These are phyloP conservation scores for Margarornis squamiger DNA, from an alignment of 2,797 vertebrate genomes.

Conservation along the genomic window DNA sequence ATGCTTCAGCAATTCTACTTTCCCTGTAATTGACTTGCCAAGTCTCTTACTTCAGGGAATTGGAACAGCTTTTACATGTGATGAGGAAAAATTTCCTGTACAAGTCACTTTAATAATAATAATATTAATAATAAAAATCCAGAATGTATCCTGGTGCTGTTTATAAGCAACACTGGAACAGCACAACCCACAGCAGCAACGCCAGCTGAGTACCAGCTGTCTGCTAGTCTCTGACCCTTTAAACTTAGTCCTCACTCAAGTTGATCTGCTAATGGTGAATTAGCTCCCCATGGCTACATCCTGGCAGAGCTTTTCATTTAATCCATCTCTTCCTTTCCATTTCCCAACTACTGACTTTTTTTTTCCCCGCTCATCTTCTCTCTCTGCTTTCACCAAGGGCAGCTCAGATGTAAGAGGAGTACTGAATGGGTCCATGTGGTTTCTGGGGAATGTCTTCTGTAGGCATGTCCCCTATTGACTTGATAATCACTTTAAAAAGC, in stretches of 20 bases:
- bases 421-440: not conserved
- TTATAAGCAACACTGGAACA: constrained; percentile 24
- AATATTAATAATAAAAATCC: not conserved
- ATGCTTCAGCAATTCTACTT: constrained; percentile 68
- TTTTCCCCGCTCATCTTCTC: not conserved
- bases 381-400: not conserved
- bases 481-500: not conserved
- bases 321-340: constrained; percentile 69
- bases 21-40: constrained; percentile 69
- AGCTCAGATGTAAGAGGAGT: not conserved
- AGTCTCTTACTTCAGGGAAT: constrained; percentile 72
- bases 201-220: constrained; percentile 76
- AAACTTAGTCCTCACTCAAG: constrained; percentile 50
- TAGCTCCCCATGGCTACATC: constrained; percentile 59
- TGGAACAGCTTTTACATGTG: constrained; percentile 67
- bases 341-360: not conserved
- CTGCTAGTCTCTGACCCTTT: constrained; percentile 44
- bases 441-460: not conserved
- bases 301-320: constrained; percentile 63
- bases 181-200: constrained; percentile 10
- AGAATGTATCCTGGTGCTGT: constrained; percentile 20
- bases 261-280: constrained; percentile 51
- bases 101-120: not conserved
- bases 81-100: constrained; percentile 73
- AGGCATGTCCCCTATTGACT: not conserved